Percentiles rank a stretch among this genome's conserved stretches.
phyloP scores from a whole-genome alignment of 2,113 vertebrate species.

The Podocnemis expansa region DNA sequence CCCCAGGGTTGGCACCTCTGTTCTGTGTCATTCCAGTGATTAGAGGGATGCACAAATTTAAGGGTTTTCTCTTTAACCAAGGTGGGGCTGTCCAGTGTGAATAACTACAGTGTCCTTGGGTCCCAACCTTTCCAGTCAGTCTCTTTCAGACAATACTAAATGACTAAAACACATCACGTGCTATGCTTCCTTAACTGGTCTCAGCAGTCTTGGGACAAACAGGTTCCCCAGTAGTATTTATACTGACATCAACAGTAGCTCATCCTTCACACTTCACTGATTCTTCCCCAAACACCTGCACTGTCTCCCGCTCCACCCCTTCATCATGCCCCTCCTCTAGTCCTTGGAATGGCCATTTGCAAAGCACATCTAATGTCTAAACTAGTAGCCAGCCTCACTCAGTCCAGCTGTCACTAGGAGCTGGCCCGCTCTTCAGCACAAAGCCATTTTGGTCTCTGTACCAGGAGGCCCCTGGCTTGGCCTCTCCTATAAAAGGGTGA shows the following conservation, averaged over 20 bases:
- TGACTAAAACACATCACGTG: background rate
- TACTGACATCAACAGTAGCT: background rate
- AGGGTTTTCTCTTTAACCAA: background rate
- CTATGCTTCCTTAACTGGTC: background rate
- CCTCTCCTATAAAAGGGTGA: background rate
- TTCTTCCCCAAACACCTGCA: background rate
- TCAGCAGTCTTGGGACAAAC: background rate
- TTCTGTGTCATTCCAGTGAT: background rate
- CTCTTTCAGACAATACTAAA: background rate
- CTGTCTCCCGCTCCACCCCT: background rate
- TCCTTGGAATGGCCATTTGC: background rate
- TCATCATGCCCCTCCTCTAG: background rate
- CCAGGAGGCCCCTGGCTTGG: background rate
- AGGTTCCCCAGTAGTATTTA: background rate
- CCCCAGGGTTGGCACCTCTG: fast-evolving
- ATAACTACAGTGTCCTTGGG: background rate
- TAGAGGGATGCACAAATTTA: background rate
- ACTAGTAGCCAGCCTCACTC: background rate
- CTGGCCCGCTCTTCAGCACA: background rate
- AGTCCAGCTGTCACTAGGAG: background rate
- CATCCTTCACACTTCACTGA: background rate
- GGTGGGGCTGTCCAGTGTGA: background rate
- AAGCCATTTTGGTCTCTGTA: background rate
- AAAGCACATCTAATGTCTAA: background rate
- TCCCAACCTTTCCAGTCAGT: background rate